Base-by-base conservation (phyloP, 2,797 vertebrate genomes). In the Leucoraja ocellata region DNA sequence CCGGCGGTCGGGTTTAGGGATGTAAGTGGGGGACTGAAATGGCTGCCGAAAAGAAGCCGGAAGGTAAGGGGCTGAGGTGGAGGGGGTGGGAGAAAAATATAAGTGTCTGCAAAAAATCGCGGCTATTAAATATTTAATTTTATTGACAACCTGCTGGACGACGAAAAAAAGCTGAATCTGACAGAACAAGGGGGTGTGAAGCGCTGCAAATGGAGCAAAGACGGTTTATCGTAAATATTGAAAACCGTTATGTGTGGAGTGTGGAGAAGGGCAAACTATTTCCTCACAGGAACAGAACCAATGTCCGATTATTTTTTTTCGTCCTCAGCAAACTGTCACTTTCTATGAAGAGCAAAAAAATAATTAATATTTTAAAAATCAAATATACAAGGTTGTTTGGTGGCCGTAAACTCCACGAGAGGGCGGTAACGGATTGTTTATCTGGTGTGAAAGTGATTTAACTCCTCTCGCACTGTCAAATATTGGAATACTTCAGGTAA, bases 31-130 rank as follows among this genome's bases (percentile, higher is more conserved):
- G 90, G 90, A 92, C 71, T 92, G 98, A 98, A 98, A 99, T 99
- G 98, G 98, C 98, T 98, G 98, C 98, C 98, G 98, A 99, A 98
- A 98, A 98, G 98, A 98, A 99, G 98, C 98, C 98, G 98, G 98
- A 99, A 98, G 98, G 98, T 98, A 98, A 98, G 98, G 97, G 96
- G 96, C 90, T 71, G 96, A 96, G 25, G 90, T n/a, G 90, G 90
- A 28, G 36, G 90, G 18, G 90, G 23, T 14, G 90, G 71, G 25
- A 71, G 63, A 23, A 28, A 28, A 54, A n/a, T 54, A 46, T 13
- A 11, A 23, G 68, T 28, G 18, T 74, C 61, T 63, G 21, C 36
- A 25, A 25, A 21, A 91, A 39, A 73, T 28, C 36, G 32, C 61
- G 21, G 84, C 2, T 88, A 68, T 88, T 88, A 65, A 88, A 88